Conservation (phyloP, 2,888 invertebrate species). For the Formica aserva region DNA sequence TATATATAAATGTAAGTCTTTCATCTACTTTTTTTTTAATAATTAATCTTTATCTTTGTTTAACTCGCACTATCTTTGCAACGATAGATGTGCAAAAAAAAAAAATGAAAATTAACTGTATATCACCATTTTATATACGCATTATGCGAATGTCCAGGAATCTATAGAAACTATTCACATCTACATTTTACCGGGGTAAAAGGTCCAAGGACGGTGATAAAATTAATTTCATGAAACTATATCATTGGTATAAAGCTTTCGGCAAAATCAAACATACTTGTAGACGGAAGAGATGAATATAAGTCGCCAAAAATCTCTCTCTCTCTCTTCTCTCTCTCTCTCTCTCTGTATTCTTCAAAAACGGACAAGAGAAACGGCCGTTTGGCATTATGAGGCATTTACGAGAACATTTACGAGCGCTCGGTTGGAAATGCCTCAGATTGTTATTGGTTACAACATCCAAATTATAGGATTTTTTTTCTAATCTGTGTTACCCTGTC, state of each 20-base stretch:
- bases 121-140: constrained; percentile 23
- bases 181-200: background rate
- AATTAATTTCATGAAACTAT: constrained; percentile 5
- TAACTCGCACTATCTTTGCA: background rate
- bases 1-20: background rate
- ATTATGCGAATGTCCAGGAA: too few relatives aligned
- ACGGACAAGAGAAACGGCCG: constrained; percentile 19
- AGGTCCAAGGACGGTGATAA: background rate
- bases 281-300: background rate
- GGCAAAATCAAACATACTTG: background rate
- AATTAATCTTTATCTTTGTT: background rate
- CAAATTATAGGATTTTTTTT: constrained; percentile 73
- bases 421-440: constrained; percentile 73
- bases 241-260: background rate
- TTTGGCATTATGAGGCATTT: constrained; percentile 77
- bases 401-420: constrained; percentile 73
- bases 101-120: background rate
- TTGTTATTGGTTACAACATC: constrained; percentile 71
- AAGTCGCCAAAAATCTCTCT: background rate
- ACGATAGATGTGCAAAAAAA: constrained; percentile 4
- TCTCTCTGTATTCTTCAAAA: constrained; percentile 6
- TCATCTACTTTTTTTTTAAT: background rate
- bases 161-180: background rate
- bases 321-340: background rate
- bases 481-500: constrained; percentile 32